phyloP scores from a whole-genome alignment of 2,797 vertebrate species.

The Ctenopoma multispine region DNA sequence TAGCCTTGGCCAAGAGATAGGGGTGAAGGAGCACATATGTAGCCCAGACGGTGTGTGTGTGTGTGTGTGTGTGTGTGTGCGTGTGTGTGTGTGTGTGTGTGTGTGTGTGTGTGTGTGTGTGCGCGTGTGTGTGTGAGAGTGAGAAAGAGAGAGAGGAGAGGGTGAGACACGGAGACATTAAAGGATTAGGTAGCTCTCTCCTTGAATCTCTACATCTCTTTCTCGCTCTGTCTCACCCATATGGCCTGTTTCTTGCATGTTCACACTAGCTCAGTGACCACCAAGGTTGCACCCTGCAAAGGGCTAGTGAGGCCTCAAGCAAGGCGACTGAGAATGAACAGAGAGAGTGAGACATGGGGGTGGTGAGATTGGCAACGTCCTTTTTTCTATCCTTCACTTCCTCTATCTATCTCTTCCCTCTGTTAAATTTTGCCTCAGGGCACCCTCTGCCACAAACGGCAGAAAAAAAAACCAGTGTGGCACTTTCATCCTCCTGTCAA shows the following conservation, averaged over 20 bases:
- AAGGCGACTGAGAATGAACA: conserved; percentile 36
- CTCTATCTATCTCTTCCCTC: conserved; percentile 65
- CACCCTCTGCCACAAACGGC: conserved; percentile 70
- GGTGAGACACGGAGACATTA: conserved; percentile 47
- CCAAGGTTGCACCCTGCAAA: conserved; percentile 73
- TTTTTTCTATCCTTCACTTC: conserved; percentile 55
- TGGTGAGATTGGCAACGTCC: conserved; percentile 47
- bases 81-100: conserved; percentile 43
- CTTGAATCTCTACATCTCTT: conserved; percentile 50
- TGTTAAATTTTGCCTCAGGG: conserved; percentile 76
- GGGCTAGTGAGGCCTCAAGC: conserved; percentile 70
- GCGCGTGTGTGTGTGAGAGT: no score
- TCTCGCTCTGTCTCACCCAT: conserved; percentile 65
- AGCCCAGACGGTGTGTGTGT: conserved; percentile 72
- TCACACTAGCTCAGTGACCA: conserved; percentile 66
- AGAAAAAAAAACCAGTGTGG: conserved; percentile 50
- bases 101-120: conserved; percentile 46
- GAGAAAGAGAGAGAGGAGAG: conserved; percentile 38
- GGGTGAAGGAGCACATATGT: conserved; percentile 79
- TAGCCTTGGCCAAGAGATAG: conserved; percentile 71
- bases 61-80: conserved; percentile 44
- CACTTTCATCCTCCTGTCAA: conserved; percentile 76
- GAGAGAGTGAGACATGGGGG: conserved; percentile 33
- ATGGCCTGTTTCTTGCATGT: conserved; percentile 57
- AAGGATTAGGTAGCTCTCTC: conserved; percentile 58